phyloP scores from a whole-genome alignment of 2,797 vertebrate species.

The Brachyrhaphis roseni region DNA sequence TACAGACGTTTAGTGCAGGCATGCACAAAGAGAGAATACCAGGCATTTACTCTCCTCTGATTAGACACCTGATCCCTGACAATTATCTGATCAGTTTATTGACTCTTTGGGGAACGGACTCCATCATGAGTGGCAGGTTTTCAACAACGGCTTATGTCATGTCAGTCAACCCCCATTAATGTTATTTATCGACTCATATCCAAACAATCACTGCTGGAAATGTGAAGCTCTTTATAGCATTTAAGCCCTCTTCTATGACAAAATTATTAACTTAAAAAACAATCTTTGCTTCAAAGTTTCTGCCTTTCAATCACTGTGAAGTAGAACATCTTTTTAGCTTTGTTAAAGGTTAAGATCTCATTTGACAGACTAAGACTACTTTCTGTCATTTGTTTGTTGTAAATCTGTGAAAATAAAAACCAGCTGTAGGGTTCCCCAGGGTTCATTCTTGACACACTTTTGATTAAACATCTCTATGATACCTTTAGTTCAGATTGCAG shows the following conservation, averaged over 20 bases:
- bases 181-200: slow-evolving; percentile 55
- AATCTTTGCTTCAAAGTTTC: slow-evolving; percentile 17
- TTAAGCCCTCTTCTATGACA: slow-evolving; percentile 29
- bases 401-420: neutral
- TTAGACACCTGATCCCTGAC: slow-evolving; percentile 66
- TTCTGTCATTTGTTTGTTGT: neutral
- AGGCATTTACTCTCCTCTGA: slow-evolving; percentile 38
- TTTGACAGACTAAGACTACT: neutral
- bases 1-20: slow-evolving; percentile 22
- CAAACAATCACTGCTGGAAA: slow-evolving; percentile 48
- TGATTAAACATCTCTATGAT: neutral
- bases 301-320: neutral
- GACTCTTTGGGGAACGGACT: slow-evolving; percentile 51
- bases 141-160: slow-evolving; percentile 57
- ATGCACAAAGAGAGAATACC: slow-evolving; percentile 10
- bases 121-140: slow-evolving; percentile 53
- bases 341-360: neutral
- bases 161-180: slow-evolving; percentile 58
- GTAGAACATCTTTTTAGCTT: neutral
- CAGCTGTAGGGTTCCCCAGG: neutral
- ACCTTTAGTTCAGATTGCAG: neutral
- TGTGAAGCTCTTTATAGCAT: slow-evolving; percentile 9
- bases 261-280: slow-evolving; percentile 21
- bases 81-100: slow-evolving; percentile 53
- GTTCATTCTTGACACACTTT: neutral